These are phyloP conservation scores for Pomatostomus ruficeps DNA, from an alignment of 2,113 vertebrate genomes.

Conservation along the genomic window DNA sequence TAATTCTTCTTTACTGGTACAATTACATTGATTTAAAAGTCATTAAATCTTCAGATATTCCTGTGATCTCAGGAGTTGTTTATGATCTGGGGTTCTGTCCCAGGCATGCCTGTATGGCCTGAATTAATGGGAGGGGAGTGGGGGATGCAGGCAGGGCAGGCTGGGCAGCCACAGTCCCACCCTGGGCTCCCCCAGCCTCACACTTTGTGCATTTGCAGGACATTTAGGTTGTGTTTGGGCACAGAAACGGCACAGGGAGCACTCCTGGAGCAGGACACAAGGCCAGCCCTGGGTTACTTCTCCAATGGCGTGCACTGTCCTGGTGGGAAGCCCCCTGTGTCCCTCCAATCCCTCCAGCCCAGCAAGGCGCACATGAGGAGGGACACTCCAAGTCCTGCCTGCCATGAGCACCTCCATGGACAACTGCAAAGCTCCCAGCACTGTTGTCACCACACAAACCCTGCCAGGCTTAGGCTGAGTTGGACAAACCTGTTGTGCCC, in stretches of 20 bases:
- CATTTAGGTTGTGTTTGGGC: neutral
- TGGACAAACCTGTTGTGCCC: neutral
- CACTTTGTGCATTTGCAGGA: neutral
- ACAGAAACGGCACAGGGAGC: neutral
- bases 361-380: neutral
- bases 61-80: neutral
- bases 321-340: accelerated
- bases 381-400: neutral
- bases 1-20: neutral
- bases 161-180: neutral
- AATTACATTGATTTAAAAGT: neutral
- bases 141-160: neutral
- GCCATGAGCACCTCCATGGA: neutral
- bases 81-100: neutral
- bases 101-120: neutral
- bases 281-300: neutral
- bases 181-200: neutral
- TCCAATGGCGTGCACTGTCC: accelerated
- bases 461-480: neutral
- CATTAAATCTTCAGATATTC: neutral
- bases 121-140: neutral
- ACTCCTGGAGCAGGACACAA: neutral
- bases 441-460: neutral
- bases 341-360: neutral
- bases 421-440: neutral